These are phyloP conservation scores for Pheosia gnoma DNA, from an alignment of 2,888 invertebrate genomes.

Conservation along the genomic window DNA sequence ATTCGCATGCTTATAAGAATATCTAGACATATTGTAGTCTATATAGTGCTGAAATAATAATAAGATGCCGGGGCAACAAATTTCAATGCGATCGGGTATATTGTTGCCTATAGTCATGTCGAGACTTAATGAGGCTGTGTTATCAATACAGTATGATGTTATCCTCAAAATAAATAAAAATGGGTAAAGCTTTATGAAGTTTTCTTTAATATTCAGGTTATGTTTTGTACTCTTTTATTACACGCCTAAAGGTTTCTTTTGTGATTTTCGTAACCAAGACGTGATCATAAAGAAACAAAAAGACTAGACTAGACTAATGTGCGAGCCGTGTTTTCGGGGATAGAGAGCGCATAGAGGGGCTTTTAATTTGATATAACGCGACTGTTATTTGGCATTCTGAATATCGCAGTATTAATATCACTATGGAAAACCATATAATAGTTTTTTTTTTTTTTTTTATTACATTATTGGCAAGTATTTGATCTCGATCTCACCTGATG, in stretches of 20 bases:
- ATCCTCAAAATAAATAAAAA: slow-evolving; percentile 12
- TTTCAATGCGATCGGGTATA: slow-evolving; percentile 2
- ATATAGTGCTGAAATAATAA: not conserved
- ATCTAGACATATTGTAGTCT: too few relatives aligned
- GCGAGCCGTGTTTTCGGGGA: slow-evolving; percentile 19
- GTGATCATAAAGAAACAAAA: slow-evolving; percentile 15
- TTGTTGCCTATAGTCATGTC: slow-evolving; percentile 34
- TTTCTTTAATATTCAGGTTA: slow-evolving; percentile 11
- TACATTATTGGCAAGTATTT: too few relatives aligned
- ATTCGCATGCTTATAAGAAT: not conserved
- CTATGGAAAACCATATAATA: not conserved
- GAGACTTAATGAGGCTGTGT: slow-evolving; percentile 30
- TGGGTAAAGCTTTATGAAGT: slow-evolving; percentile 33
- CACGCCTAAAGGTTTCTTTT: slow-evolving; percentile 1
- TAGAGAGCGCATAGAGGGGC: slow-evolving; percentile 12
- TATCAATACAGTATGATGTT: slow-evolving; percentile 16
- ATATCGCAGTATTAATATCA: not conserved
- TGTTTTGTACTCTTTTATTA: slow-evolving; percentile 12
- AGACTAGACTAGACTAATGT: slow-evolving; percentile 9
- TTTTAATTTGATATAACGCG: slow-evolving; percentile 14
- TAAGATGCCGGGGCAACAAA: not conserved
- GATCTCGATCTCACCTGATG: too few relatives aligned
- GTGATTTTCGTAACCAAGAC: slow-evolving; percentile 9
- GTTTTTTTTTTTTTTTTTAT: too few relatives aligned
- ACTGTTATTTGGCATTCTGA: slow-evolving; percentile 1